Percentiles rank a stretch among this genome's conserved stretches.
Evolutionary conservation across 2,113 vertebrate species (phyloP).

Genomic region (Perognathus longimembris): DNA sequence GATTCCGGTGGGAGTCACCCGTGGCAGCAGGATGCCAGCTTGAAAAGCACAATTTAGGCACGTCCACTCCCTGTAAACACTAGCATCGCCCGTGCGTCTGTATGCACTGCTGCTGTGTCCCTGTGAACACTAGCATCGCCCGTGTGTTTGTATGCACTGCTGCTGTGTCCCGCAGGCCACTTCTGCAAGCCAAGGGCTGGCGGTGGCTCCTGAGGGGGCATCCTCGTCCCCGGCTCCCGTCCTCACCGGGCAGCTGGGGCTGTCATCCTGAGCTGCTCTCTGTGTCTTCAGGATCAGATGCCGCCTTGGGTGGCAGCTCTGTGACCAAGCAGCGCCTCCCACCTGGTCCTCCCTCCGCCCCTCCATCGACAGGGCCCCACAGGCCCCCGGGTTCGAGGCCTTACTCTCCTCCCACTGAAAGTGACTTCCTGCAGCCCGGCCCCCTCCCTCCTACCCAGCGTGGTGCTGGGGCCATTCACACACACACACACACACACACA

Average conservation of each 20-base stretch:
- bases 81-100: neutral
- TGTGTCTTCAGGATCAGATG: neutral
- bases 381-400: fast-evolving
- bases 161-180: no score
- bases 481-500: no score
- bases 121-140: neutral
- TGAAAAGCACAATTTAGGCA: neutral
- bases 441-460: no score
- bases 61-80: neutral
- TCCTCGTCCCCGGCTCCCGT: neutral
- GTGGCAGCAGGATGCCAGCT: no score
- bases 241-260: neutral
- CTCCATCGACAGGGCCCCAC: neutral
- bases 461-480: no score
- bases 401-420: neutral
- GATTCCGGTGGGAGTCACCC: no score
- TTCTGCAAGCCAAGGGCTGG: neutral
- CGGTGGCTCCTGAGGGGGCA: neutral
- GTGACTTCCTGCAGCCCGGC: neutral
- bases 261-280: neutral
- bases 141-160: no score
- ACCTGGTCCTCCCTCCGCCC: fast-evolving
- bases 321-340: neutral
- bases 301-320: neutral
- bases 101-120: no score